Conservation (phyloP, 1,140 invertebrate species). For the Eriosoma lanigerum region DNA sequence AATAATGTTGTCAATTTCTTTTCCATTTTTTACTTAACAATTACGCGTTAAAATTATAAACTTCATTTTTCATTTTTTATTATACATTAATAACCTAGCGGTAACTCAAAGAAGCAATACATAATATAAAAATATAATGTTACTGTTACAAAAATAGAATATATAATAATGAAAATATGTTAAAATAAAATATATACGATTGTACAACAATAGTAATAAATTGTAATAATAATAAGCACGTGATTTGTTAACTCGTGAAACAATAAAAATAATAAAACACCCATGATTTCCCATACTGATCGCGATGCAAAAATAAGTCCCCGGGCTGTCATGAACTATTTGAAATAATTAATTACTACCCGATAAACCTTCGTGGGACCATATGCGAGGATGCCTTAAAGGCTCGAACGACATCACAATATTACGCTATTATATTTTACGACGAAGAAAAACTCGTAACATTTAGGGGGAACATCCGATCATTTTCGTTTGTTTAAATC, state of each 20-base stretch:
- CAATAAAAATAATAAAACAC: not conserved
- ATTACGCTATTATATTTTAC: no score
- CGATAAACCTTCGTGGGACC: not conserved
- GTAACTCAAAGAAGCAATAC: no score
- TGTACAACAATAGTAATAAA: not conserved
- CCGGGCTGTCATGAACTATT: not conserved
- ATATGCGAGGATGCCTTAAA: not conserved
- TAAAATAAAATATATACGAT: not conserved
- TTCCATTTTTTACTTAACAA: no score
- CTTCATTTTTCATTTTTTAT: no score
- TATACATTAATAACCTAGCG: no score
- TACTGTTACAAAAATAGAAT: no score
- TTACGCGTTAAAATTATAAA: no score
- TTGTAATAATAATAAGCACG: not conserved
- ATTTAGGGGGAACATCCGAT: no score
- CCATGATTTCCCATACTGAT: conserved; percentile 37
- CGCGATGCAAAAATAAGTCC: conserved; percentile 15
- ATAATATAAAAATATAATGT: no score
- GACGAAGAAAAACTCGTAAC: no score
- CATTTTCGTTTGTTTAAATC: no score
- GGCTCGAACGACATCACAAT: not conserved
- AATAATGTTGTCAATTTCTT: no score
- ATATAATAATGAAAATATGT: not conserved
- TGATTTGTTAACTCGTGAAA: not conserved
- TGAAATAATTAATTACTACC: conserved; percentile 8